phyloP scores from a whole-genome alignment of 1,140 invertebrate genomes.

The Tetragnatha versicolor region DNA sequence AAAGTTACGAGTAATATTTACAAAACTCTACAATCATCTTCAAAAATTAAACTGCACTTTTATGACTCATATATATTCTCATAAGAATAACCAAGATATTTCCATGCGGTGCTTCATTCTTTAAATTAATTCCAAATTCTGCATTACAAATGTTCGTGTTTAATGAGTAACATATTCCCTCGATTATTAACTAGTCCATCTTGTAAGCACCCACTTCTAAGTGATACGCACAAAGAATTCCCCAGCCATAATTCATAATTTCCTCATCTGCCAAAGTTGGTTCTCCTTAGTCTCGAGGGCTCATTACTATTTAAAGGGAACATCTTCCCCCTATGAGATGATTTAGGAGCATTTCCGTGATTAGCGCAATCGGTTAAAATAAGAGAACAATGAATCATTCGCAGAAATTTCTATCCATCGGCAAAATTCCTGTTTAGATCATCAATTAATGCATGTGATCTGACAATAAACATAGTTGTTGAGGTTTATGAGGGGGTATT shows the following conservation, averaged over 20 bases:
- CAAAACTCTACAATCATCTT: not conserved
- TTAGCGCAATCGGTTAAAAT: not conserved
- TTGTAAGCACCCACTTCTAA: too few relatives aligned
- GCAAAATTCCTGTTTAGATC: not conserved
- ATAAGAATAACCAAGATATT: too few relatives aligned
- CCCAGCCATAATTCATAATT: conserved; percentile 7
- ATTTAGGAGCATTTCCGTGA: not conserved
- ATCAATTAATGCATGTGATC: too few relatives aligned
- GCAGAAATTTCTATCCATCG: not conserved
- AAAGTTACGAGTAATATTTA: not conserved
- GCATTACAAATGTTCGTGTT: too few relatives aligned
- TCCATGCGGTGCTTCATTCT: too few relatives aligned
- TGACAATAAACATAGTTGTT: too few relatives aligned
- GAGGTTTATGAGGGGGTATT: too few relatives aligned
- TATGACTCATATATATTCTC: too few relatives aligned
- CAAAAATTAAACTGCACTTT: not conserved
- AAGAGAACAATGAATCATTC: not conserved
- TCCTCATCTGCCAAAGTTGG: not conserved
- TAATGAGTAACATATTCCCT: too few relatives aligned
- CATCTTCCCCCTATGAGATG: not conserved
- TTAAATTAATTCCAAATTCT: too few relatives aligned
- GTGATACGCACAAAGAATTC: too few relatives aligned
- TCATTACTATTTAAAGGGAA: conserved; percentile 17
- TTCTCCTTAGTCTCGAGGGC: not conserved
- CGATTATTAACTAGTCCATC: too few relatives aligned